Conservation (phyloP, 2,888 invertebrate species). For the Netelia melanura region DNA sequence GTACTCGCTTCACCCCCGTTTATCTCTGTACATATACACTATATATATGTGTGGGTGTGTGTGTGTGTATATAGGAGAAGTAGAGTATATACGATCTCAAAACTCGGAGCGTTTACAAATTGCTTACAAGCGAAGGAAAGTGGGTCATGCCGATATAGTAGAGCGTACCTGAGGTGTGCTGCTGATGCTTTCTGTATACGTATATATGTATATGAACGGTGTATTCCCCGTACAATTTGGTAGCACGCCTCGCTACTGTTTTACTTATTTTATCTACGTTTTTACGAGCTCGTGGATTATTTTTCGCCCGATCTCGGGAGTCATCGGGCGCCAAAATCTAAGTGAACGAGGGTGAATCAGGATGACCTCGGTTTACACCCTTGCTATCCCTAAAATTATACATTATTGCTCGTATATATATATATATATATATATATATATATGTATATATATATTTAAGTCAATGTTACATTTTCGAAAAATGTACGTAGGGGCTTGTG, state of each 20-base stretch:
- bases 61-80: neutral
- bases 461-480: neutral
- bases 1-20: conserved; percentile 28
- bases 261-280: conserved; percentile 58
- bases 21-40: conserved; percentile 9
- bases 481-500: neutral
- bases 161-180: conserved; percentile 42
- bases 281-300: conserved; percentile 56
- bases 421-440: neutral
- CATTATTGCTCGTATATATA: neutral
- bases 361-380: neutral
- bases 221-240: conserved; percentile 43
- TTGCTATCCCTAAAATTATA: neutral
- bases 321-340: neutral
- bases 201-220: conserved; percentile 10
- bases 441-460: neutral
- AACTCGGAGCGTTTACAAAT: conserved; percentile 68
- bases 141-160: conserved; percentile 64
- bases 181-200: conserved; percentile 37
- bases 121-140: conserved; percentile 67
- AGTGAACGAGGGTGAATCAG: conserved; percentile 17
- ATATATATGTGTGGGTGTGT: neutral
- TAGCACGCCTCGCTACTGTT: conserved; percentile 43
- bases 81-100: conserved; percentile 48
- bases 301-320: conserved; percentile 37